phyloP scores from a whole-genome alignment of 2,113 vertebrate genomes.

The Rhabdomys dilectus region DNA sequence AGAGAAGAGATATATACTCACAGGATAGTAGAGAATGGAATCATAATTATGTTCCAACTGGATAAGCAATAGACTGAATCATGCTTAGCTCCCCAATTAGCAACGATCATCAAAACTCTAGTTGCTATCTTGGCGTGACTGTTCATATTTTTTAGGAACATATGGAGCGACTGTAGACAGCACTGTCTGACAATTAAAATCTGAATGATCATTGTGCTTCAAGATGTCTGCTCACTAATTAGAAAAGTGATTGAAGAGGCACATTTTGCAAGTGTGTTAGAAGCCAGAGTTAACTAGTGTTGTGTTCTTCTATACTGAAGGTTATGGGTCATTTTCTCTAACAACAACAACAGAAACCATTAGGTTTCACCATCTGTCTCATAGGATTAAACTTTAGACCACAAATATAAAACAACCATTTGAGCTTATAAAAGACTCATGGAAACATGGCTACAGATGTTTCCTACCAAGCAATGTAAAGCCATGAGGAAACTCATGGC shows the following conservation, averaged over 20 bases:
- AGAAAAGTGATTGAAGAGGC: constrained; percentile 27
- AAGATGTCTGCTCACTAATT: constrained; percentile 32
- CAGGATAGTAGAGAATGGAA: neutral
- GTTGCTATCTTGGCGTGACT: constrained; percentile 48
- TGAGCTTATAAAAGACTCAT: neutral
- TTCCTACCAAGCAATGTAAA: neutral
- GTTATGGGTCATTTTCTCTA: constrained; percentile 37
- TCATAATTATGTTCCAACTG: constrained; percentile 33
- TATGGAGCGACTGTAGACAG: neutral
- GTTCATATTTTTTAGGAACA: constrained; percentile 51
- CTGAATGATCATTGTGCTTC: constrained; percentile 41
- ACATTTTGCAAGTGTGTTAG: constrained; percentile 45
- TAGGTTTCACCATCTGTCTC: constrained; percentile 2
- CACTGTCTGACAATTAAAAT: constrained; percentile 63
- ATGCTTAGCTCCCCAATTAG: neutral
- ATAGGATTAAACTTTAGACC: neutral
- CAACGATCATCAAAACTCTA: constrained; percentile 48
- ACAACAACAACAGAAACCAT: neutral
- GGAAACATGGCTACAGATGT: neutral
- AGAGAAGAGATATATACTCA: constrained; percentile 15
- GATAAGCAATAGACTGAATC: constrained; percentile 57
- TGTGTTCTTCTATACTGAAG: neutral
- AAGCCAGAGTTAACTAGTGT: constrained; percentile 12
- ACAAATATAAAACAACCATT: constrained; percentile 20
- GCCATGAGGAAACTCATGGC: neutral